Evolutionary conservation across 2,797 vertebrate species (phyloP), one percentile per base, ranked within the genome.

Genomic region (Sternarchorhynchus goeldii): DNA sequence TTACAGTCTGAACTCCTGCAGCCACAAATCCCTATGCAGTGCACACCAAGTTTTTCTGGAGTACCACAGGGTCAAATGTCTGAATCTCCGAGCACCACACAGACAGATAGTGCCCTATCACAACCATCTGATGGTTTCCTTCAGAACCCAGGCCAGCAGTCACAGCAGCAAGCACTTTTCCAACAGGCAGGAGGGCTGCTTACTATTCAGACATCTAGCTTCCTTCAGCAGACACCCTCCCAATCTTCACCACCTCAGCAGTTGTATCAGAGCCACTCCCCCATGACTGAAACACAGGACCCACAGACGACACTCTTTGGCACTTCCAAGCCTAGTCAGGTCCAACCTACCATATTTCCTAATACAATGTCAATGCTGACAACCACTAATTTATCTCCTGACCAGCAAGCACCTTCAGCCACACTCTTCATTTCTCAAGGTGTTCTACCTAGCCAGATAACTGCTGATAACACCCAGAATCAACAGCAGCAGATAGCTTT

Each of bases 231-330:
- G 84, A 90, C 96, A 10, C 88, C 93, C 0, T 90, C 93, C 10
- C 92, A 94, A 82, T 90, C 95, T 16, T 97, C 97, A 73, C 95
- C 97, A 21, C 96, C 96, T 60, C 96, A 96, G 76, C 96, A 97
- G 83, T 94, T 99, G 56, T 99, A 97, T 88, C 97, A 98, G 75
- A 93, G 96, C 34, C 96, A 96, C n/a, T 92, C 93, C 81, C 89
- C 96, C 10, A 91, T 99, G 66, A 90, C 91, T 8, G 97, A 99
- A 73, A 82, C 92, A 69, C 97, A 96, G 88, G 92, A 95, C 81
- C 86, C 94, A 8, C 95, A 95, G 84, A 87, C 91, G 53, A 90
- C 93, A 29, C 85, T 95, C 82, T 96, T 95, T 78, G 94, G 92
- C 74, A 90, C 89, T 85, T 90, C 88, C 82, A 86, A 91, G 78